phyloP scores from a whole-genome alignment of 2,797 vertebrate genomes.

The Erethizon dorsatum region DNA sequence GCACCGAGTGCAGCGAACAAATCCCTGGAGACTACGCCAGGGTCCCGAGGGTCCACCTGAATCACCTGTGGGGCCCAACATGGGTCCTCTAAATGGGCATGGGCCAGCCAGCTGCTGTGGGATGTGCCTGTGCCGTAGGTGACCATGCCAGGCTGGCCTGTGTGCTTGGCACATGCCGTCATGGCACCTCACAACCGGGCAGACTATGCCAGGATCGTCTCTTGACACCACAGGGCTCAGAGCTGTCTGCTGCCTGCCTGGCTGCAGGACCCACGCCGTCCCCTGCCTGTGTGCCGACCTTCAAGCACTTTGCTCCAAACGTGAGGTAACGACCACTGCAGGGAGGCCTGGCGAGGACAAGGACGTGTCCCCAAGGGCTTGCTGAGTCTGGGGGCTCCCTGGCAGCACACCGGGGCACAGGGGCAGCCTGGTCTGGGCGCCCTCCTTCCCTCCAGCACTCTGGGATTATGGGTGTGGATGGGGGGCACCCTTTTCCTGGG shows the following conservation, averaged over 20 bases:
- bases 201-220: not conserved
- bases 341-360: not conserved
- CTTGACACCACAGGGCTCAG: not conserved
- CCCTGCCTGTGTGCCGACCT: not conserved
- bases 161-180: not conserved
- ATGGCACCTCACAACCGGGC: not conserved
- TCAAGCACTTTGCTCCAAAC: not conserved
- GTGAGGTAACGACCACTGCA: accelerated
- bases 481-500: not conserved
- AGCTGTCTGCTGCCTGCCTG: accelerated
- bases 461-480: not conserved
- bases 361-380: too few relatives aligned
- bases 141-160: not conserved
- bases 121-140: not conserved
- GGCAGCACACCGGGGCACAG: not conserved
- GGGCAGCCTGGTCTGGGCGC: not conserved
- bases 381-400: not conserved
- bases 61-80: not conserved
- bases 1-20: not conserved
- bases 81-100: not conserved
- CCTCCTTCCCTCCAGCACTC: too few relatives aligned
- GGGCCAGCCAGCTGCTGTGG: not conserved
- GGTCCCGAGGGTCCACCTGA: not conserved
- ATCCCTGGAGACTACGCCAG: not conserved
- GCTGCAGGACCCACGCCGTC: not conserved